Percentiles rank a stretch among this genome's conserved stretches.
These are phyloP conservation scores for Platycheirus rosarum DNA, from an alignment of 2,888 invertebrate species.

Conservation along the genomic window DNA sequence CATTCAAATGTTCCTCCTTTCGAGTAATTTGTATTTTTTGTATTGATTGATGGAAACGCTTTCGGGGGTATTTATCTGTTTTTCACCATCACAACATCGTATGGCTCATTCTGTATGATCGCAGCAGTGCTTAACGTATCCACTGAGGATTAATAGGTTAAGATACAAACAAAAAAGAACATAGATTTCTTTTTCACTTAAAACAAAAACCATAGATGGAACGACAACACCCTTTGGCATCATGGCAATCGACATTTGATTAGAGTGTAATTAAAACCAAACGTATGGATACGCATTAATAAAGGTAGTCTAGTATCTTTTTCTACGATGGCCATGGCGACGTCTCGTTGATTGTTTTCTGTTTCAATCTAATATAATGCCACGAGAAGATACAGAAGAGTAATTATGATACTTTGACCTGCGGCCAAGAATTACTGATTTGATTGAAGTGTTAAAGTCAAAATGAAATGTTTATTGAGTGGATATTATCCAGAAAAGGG, in stretches of 20 bases:
- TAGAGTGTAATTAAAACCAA: conserved; percentile 70
- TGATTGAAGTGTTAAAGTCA: conserved; percentile 69
- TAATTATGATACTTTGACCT: conserved; percentile 67
- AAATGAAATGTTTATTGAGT: conserved; percentile 70
- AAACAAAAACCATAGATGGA: conserved; percentile 27
- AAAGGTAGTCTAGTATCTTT: too few species aligned
- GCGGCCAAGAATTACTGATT: conserved; percentile 53
- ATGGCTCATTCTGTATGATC: not conserved
- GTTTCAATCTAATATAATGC: not conserved
- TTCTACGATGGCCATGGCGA: too few species aligned
- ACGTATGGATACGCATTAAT: conserved; percentile 44
- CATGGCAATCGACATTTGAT: conserved; percentile 69
- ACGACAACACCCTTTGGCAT: conserved; percentile 56
- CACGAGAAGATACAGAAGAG: conserved; percentile 51
- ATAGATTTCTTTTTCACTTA: conserved; percentile 35
- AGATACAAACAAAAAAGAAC: conserved; percentile 10
- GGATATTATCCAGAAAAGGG: conserved; percentile 50
- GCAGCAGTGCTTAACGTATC: conserved; percentile 41
- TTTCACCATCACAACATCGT: conserved; percentile 21
- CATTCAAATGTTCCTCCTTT: conserved; percentile 23
- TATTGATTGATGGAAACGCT: conserved; percentile 71
- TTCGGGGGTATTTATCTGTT: conserved; percentile 52
- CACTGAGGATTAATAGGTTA: conserved; percentile 38
- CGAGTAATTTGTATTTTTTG: conserved; percentile 48
- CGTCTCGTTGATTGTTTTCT: conserved; percentile 9